Evolutionary conservation across 1,140 invertebrate species (phyloP).

Genomic region (Drosophila busckii): DNA sequence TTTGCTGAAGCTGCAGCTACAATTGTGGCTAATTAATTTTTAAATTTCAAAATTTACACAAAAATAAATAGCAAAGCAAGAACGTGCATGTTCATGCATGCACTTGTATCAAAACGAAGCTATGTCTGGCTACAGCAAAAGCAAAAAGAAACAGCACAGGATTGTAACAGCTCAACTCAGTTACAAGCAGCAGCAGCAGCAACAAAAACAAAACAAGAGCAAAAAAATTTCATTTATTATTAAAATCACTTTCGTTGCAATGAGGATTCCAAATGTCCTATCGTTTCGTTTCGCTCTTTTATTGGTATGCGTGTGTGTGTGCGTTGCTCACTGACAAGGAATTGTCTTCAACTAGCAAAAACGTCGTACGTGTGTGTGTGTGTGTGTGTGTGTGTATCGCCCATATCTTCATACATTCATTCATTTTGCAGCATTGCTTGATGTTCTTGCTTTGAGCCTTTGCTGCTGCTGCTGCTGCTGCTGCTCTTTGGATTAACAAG

Average conservation of each 20-base stretch:
- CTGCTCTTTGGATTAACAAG: slow-evolving; percentile 67
- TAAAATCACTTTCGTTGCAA: slow-evolving; percentile 78
- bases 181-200: too few species aligned
- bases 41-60: too few species aligned
- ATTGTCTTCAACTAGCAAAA: slow-evolving; percentile 64
- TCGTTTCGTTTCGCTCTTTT: slow-evolving; percentile 75
- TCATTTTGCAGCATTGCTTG: slow-evolving; percentile 25
- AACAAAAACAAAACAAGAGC: background rate
- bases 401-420: slow-evolving; percentile 3
- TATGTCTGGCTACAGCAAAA: too few species aligned
- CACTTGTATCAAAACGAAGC: too few species aligned
- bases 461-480: slow-evolving; percentile 10
- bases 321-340: slow-evolving; percentile 36
- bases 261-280: slow-evolving; percentile 74
- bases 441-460: slow-evolving; percentile 12
- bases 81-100: too few species aligned
- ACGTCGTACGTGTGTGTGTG: slow-evolving; percentile 28
- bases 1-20: too few species aligned
- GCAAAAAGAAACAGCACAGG: background rate
- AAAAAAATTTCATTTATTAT: slow-evolving; percentile 73
- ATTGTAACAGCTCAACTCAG: too few species aligned
- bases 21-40: too few species aligned
- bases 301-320: slow-evolving; percentile 60
- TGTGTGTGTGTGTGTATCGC: background rate
- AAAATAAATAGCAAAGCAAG: too few species aligned